Evolutionary conservation across 37 sponge, comb jelly and placozoan genomes (phyloP).

Genomic region (Bolinopsis microptera): DNA sequence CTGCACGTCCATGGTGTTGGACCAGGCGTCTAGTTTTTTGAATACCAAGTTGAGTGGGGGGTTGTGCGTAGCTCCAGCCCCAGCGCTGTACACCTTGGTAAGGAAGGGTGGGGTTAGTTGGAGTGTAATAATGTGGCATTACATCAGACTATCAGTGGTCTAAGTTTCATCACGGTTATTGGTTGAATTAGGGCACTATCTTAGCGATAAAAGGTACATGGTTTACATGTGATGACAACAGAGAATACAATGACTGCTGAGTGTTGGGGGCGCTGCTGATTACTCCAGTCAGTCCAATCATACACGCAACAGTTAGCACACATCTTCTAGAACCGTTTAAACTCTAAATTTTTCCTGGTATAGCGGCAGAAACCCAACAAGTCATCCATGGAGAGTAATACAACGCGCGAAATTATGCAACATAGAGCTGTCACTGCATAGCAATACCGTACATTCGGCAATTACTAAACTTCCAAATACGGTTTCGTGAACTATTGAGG

Average conservation of each 20-base stretch:
- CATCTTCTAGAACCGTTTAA: not conserved
- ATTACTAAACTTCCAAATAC: no score
- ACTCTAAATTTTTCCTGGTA: not conserved
- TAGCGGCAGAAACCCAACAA: not conserved
- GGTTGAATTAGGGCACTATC: not conserved
- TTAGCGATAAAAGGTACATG: no score
- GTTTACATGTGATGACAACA: no score
- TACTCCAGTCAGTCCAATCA: no score
- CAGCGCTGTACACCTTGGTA: conserved; percentile 7
- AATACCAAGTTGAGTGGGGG: conserved; percentile 16
- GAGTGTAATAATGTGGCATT: not conserved
- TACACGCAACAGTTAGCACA: not conserved
- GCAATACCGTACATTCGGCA: no score
- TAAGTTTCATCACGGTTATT: not conserved
- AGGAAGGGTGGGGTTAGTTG: no score
- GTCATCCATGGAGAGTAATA: not conserved
- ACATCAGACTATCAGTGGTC: not conserved
- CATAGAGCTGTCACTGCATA: no score
- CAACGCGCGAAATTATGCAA: no score
- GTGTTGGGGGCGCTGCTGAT: no score
- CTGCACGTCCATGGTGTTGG: conserved; percentile 14
- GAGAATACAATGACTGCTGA: no score
- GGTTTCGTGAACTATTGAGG: not conserved
- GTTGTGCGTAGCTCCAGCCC: conserved; percentile 28
- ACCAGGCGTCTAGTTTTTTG: conserved; percentile 45